Evolutionary conservation across 2,888 invertebrate genomes (phyloP).

Genomic region (Clostera curtula): DNA sequence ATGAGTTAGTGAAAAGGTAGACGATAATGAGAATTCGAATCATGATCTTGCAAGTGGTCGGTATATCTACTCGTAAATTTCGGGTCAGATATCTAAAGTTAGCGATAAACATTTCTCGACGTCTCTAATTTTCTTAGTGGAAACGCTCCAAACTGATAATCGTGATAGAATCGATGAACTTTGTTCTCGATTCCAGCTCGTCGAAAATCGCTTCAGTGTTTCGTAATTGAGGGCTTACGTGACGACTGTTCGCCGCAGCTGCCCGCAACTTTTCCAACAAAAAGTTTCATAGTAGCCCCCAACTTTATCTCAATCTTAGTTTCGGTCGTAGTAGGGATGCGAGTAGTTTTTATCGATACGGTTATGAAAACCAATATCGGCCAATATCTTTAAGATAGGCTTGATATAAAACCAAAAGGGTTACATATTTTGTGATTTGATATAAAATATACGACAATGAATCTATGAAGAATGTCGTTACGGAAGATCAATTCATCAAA

Average conservation of each 20-base stretch:
- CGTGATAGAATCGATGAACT: slow-evolving; percentile 61
- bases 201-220: slow-evolving; percentile 62
- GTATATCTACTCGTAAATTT: too few relatives aligned
- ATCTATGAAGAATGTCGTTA: too few relatives aligned
- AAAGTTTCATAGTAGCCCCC: slow-evolving; percentile 51
- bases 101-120: slow-evolving; percentile 13
- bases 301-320: slow-evolving; percentile 68
- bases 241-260: slow-evolving; percentile 61
- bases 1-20: too few relatives aligned
- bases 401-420: slow-evolving; percentile 32
- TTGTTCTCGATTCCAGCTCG: slow-evolving; percentile 50
- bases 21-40: too few relatives aligned
- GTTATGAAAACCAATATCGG: slow-evolving; percentile 45
- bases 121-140: slow-evolving; percentile 25
- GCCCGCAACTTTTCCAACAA: slow-evolving; percentile 52
- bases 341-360: slow-evolving; percentile 39
- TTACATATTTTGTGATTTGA: slow-evolving; percentile 25
- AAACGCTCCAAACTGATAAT: slow-evolving; percentile 46
- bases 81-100: slow-evolving; percentile 7
- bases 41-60: slow-evolving; percentile 1
- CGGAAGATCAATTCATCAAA: too few relatives aligned
- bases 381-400: slow-evolving; percentile 36
- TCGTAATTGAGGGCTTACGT: slow-evolving; percentile 73
- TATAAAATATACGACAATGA: too few relatives aligned
- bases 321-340: slow-evolving; percentile 47